A percentile compares a stretch with the other conserved stretches of the same genome.
Conservation (phyloP, 2,113 vertebrate genomes). For the Hydropotes inermis region DNA sequence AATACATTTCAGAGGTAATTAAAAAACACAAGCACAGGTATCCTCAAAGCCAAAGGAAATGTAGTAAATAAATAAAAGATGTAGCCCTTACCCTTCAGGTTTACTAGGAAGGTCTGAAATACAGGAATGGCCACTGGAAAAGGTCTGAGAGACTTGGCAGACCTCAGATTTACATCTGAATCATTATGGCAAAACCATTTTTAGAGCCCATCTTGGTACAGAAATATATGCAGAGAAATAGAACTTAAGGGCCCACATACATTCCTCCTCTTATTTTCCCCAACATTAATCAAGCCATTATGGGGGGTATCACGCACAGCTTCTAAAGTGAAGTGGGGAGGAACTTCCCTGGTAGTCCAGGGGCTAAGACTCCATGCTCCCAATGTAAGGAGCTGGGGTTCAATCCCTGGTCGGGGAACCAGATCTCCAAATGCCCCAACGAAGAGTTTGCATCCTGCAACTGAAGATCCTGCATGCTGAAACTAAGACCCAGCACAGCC, state of each 20-base stretch:
- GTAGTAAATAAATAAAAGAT: background rate
- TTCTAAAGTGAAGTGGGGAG: background rate
- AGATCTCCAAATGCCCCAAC: background rate
- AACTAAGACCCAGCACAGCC: background rate
- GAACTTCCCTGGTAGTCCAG: background rate
- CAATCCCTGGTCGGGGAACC: background rate
- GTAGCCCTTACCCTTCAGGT: background rate
- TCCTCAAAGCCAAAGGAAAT: background rate
- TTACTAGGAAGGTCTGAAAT: background rate
- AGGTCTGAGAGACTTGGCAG: background rate
- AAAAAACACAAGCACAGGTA: background rate
- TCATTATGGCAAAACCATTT: background rate
- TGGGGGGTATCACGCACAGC: background rate
- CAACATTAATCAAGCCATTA: background rate
- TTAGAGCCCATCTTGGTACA: background rate
- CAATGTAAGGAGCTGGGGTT: background rate
- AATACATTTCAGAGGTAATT: background rate
- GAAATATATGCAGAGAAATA: background rate
- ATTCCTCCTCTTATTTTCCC: background rate
- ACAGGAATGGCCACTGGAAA: background rate
- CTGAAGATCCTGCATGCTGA: background rate
- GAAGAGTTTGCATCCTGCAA: background rate
- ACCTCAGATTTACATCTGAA: background rate
- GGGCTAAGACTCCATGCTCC: background rate
- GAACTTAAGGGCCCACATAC: background rate